Evolutionary conservation across 2,113 vertebrate species (phyloP).

Genomic region (Amphiprion percula): DNA sequence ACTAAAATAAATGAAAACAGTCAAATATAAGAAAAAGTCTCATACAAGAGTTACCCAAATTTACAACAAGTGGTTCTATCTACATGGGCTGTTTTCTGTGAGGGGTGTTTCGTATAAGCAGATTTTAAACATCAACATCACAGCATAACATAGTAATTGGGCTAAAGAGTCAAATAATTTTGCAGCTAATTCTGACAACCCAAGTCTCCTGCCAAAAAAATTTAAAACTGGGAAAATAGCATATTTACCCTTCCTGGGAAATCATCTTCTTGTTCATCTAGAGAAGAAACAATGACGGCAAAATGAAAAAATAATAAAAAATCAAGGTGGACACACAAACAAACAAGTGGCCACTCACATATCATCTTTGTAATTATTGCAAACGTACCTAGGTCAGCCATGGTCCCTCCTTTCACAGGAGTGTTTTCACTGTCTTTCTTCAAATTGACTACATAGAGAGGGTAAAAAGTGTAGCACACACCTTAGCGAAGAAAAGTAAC

Average conservation of each 20-base stretch:
- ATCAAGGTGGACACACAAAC: not conserved
- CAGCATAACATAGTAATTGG: too few relatives aligned
- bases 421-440: constrained; percentile 99
- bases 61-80: too few relatives aligned
- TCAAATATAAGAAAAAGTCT: too few relatives aligned
- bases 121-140: not conserved
- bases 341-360: not conserved
- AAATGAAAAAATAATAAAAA: not conserved
- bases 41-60: too few relatives aligned
- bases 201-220: not conserved
- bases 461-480: not conserved
- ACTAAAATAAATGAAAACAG: not conserved
- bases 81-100: too few relatives aligned
- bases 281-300: constrained; percentile 46
- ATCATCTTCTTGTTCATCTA: constrained; percentile 98
- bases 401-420: constrained; percentile 96
- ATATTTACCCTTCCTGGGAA: constrained; percentile 91
- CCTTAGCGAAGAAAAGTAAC: not conserved
- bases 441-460: constrained; percentile 88
- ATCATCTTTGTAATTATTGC: not conserved
- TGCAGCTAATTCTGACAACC: not conserved
- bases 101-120: too few relatives aligned
- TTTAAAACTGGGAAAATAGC: not conserved
- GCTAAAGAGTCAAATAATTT: too few relatives aligned
- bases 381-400: constrained; percentile 93